Evolutionary conservation across 2,113 vertebrate genomes (phyloP).

Genomic region (Puntigrus tetrazona): DNA sequence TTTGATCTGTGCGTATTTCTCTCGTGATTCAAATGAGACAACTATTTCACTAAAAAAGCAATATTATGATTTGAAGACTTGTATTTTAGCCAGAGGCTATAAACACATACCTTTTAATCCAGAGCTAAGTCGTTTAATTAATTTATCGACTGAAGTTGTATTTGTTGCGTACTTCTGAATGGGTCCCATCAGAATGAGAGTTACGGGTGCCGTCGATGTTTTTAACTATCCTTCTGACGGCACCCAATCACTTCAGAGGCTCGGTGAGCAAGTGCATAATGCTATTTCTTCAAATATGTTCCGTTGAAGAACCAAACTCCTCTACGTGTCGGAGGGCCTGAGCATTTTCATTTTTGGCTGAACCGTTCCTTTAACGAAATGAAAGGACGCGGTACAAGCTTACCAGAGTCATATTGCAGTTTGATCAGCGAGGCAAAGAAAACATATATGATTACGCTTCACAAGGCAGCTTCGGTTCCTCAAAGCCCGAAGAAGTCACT

Average conservation of each 20-base stretch:
- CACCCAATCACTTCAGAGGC: background rate
- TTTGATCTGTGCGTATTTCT: background rate
- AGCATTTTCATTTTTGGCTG: background rate
- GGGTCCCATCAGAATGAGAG: too few species aligned
- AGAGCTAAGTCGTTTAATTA: background rate
- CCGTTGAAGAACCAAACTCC: background rate
- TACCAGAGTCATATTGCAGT: constrained; percentile 58
- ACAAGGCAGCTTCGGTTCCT: constrained; percentile 61
- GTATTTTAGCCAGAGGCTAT: background rate
- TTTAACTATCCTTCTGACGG: background rate
- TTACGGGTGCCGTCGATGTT: too few species aligned
- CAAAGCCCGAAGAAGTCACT: constrained; percentile 66
- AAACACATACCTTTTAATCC: background rate
- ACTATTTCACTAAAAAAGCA: background rate
- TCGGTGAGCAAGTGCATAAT: background rate
- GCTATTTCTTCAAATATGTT: background rate
- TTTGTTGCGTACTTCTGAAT: too few species aligned
- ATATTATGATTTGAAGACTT: background rate
- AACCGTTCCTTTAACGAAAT: background rate
- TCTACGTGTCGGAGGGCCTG: background rate
- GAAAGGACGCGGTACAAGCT: background rate
- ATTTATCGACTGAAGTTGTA: background rate
- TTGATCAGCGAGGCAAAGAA: constrained; percentile 75
- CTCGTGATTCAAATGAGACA: background rate
- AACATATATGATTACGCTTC: constrained; percentile 74